Percentiles rank a stretch among this genome's conserved stretches.
Conservation (phyloP, 2,888 invertebrate genomes). For the Eudiplozoon nipponicum region DNA sequence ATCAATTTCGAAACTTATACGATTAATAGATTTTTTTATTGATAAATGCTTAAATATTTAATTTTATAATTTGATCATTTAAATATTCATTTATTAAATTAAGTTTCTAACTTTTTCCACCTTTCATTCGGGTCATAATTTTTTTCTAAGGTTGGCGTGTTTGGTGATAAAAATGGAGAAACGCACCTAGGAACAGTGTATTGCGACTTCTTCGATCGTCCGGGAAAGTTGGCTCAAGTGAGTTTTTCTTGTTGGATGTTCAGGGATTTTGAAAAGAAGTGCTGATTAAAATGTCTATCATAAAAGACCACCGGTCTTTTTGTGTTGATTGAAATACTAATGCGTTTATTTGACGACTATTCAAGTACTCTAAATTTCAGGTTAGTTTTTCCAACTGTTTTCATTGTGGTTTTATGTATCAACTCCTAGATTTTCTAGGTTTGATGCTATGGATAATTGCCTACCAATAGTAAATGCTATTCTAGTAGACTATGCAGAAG, state of each 20-base stretch:
- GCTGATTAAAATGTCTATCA: not conserved
- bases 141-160: not conserved
- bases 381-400: not conserved
- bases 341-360: not conserved
- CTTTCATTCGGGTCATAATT: no score
- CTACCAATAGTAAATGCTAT: no score
- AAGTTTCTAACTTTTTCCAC: no score
- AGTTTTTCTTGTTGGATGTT: not conserved
- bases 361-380: not conserved
- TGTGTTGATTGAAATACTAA: not conserved
- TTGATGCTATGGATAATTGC: no score
- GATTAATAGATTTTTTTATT: no score
- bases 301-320: not conserved
- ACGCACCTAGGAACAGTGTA: slow-evolving; percentile 45
- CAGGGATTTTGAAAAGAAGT: not conserved
- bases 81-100: no score
- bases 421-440: no score
- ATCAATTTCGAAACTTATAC: no score
- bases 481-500: no score
- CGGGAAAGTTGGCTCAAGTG: slow-evolving; percentile 34
- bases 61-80: no score
- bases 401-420: no score
- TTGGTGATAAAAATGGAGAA: slow-evolving; percentile 27
- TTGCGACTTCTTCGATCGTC: slow-evolving; percentile 60
- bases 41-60: no score